Conservation (phyloP, 2,113 vertebrate species). For the Amia ocellicauda region DNA sequence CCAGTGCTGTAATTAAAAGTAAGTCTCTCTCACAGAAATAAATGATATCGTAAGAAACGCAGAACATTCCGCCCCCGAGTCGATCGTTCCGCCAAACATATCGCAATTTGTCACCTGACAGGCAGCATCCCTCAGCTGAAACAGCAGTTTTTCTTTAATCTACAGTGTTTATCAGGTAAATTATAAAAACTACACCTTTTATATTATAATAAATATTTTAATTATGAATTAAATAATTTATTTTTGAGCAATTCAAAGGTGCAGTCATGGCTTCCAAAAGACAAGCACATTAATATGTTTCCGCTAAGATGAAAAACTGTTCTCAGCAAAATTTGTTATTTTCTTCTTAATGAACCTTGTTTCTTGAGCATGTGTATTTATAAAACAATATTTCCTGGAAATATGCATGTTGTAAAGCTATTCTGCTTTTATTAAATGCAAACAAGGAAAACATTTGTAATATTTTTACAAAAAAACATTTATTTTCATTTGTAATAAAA, state of each 20-base stretch:
- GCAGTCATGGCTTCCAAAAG: slow-evolving; percentile 11
- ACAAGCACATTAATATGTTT: slow-evolving; percentile 7
- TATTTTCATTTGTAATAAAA: background rate
- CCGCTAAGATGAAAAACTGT: background rate
- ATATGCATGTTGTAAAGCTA: slow-evolving; percentile 31
- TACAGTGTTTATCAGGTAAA: slow-evolving; percentile 16
- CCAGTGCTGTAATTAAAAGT: background rate
- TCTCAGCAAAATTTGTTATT: slow-evolving; percentile 19
- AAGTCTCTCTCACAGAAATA: background rate
- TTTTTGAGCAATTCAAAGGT: slow-evolving; percentile 19
- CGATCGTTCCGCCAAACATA: slow-evolving; percentile 39
- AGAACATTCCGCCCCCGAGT: slow-evolving; percentile 8
- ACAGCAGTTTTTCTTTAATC: background rate
- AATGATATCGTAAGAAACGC: background rate
- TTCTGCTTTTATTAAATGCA: slow-evolving; percentile 28
- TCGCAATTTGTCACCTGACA: background rate
- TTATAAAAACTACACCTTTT: slow-evolving; percentile 7
- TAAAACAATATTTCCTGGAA: slow-evolving; percentile 35
- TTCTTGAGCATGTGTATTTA: slow-evolving; percentile 35
- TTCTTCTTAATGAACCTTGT: slow-evolving; percentile 46
- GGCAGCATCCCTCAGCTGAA: background rate
- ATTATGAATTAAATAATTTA: slow-evolving; percentile 15
- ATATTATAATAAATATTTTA: slow-evolving; percentile 13
- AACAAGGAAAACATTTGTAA: slow-evolving; percentile 2
- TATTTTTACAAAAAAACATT: background rate